Evolutionary conservation across 2,113 vertebrate species (phyloP).

Genomic region (Bambusicola thoracicus): DNA sequence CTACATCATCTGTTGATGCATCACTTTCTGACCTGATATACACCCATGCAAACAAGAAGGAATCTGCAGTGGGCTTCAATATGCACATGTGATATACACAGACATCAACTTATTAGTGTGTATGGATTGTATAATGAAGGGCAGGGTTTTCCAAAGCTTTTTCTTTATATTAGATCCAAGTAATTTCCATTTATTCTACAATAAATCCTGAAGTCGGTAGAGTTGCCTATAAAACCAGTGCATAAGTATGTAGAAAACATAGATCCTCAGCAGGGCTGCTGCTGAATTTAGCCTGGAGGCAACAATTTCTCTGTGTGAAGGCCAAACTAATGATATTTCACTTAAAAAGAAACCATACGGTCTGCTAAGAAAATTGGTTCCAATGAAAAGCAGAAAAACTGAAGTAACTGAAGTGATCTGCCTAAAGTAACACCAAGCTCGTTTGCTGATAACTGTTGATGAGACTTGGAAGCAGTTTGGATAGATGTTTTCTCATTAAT

Average conservation of each 20-base stretch:
- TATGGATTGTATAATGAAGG: background rate
- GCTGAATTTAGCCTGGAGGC: background rate
- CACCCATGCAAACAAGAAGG: background rate
- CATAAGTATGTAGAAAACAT: background rate
- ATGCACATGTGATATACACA: background rate
- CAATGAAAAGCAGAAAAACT: background rate
- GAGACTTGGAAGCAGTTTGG: background rate
- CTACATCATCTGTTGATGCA: background rate
- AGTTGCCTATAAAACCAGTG: background rate
- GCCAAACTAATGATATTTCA: background rate
- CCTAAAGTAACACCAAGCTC: background rate
- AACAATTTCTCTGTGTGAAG: background rate
- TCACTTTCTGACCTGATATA: background rate
- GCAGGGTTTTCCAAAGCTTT: background rate
- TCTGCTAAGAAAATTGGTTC: background rate
- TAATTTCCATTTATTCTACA: background rate
- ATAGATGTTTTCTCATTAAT: background rate
- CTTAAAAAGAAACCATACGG: background rate
- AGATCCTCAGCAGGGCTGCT: background rate
- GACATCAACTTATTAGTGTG: background rate
- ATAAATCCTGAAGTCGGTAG: background rate
- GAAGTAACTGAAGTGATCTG: background rate
- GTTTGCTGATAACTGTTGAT: background rate
- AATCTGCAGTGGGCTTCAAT: background rate
- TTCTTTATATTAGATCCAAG: background rate